A percentile compares a stretch with the other conserved stretches of the same genome.
These are phyloP conservation scores for Homarus gammarus DNA, from an alignment of 2,888 invertebrate species.

Conservation along the genomic window DNA sequence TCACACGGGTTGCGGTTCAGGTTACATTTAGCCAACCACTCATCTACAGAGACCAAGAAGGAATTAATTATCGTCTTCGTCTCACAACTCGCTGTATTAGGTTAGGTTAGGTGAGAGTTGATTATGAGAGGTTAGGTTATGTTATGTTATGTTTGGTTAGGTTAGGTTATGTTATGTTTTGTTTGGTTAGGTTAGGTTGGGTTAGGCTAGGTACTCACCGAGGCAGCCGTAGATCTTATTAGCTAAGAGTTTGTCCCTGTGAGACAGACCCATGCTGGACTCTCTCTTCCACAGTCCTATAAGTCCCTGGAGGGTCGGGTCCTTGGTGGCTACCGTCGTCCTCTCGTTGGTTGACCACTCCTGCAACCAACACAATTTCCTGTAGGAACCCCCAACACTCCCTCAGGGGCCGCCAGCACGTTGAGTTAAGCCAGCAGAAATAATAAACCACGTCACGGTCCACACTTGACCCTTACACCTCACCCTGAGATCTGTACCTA, in stretches of 20 bases:
- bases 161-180: too few relatives aligned
- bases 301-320: constrained; percentile 74
- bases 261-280: constrained; percentile 65
- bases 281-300: constrained; percentile 70
- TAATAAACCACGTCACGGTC: too few relatives aligned
- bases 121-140: neutral
- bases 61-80: neutral
- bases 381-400: too few relatives aligned
- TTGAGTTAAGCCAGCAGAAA: too few relatives aligned
- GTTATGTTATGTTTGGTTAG: too few relatives aligned
- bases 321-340: constrained; percentile 71
- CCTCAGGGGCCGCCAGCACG: too few relatives aligned
- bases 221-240: constrained; percentile 72
- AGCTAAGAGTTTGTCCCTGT: constrained; percentile 70
- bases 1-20: constrained; percentile 64
- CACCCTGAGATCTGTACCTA: too few relatives aligned
- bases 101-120: too few relatives aligned
- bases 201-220: constrained; percentile 55
- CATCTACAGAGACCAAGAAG: constrained; percentile 25
- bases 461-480: too few relatives aligned
- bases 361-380: too few relatives aligned
- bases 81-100: neutral
- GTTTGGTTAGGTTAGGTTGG: too few relatives aligned
- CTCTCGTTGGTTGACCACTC: constrained; percentile 73
- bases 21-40: constrained; percentile 67